These are phyloP conservation scores for Drosophila mimica DNA, from an alignment of 2,888 invertebrate species.

Conservation along the genomic window DNA sequence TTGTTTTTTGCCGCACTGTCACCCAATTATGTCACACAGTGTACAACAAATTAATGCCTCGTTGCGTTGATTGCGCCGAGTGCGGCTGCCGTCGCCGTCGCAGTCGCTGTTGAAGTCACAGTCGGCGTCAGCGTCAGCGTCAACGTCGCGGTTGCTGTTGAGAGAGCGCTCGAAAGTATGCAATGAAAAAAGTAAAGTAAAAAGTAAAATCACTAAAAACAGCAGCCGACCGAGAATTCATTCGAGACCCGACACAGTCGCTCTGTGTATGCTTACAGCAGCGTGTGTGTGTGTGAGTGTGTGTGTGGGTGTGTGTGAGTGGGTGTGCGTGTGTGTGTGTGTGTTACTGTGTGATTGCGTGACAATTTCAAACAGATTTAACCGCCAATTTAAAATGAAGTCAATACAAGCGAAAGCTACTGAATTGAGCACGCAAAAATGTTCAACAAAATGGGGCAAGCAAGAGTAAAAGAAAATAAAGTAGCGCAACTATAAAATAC, in stretches of 20 bases:
- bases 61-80: constrained; percentile 81
- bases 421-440: constrained; percentile 49
- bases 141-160: constrained; percentile 29
- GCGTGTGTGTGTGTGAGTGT: constrained; percentile 34
- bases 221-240: constrained; percentile 52
- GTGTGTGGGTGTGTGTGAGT: constrained; percentile 29
- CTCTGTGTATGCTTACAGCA: constrained; percentile 26
- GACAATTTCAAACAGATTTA: constrained; percentile 82
- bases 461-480: neutral
- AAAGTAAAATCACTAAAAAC: constrained; percentile 80
- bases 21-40: constrained; percentile 81
- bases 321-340: constrained; percentile 25
- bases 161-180: constrained; percentile 72
- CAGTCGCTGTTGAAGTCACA: neutral
- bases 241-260: constrained; percentile 38
- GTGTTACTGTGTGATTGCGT: constrained; percentile 72
- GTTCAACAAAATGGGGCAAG: constrained; percentile 9
- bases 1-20: constrained; percentile 77
- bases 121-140: constrained; percentile 19
- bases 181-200: constrained; percentile 69
- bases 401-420: constrained; percentile 74
- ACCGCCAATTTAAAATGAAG: constrained; percentile 82
- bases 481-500: neutral
- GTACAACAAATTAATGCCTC: constrained; percentile 83
- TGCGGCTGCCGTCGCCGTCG: constrained; percentile 37